Evolutionary conservation across 1,140 invertebrate genomes (phyloP).

Genomic region (Meloidogyne exigua): DNA sequence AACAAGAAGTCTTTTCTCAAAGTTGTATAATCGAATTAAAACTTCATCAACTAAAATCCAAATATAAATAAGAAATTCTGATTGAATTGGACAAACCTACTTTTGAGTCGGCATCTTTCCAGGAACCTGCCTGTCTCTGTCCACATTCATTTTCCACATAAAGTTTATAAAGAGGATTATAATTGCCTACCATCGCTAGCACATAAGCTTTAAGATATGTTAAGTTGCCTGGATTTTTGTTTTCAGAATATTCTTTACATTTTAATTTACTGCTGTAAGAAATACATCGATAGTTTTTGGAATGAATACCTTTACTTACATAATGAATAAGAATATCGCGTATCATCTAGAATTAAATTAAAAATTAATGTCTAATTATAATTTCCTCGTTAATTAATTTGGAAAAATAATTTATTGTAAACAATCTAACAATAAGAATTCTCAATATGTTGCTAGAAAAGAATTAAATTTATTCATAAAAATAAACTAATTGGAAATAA

Average conservation of each 20-base stretch:
- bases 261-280: neutral
- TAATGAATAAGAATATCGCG: neutral
- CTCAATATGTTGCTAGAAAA: too few species aligned
- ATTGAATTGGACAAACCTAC: neutral
- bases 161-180: slow-evolving; percentile 10
- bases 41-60: slow-evolving; percentile 7
- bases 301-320: neutral
- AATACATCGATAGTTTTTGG: neutral
- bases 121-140: neutral
- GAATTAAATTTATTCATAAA: too few species aligned
- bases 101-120: slow-evolving; percentile 1
- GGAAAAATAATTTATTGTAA: too few species aligned
- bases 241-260: neutral
- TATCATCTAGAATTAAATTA: neutral
- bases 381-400: too few species aligned
- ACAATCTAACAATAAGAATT: too few species aligned
- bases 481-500: too few species aligned
- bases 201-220: slow-evolving; percentile 4
- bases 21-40: neutral
- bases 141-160: slow-evolving; percentile 6
- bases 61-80: neutral
- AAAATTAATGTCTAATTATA: too few species aligned
- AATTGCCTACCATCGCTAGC: slow-evolving; percentile 6
- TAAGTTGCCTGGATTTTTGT: neutral
- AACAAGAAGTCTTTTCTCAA: slow-evolving; percentile 4